Base-by-base conservation (phyloP, 1,140 invertebrate genomes). In the Lordiphosa stackelbergi region DNA sequence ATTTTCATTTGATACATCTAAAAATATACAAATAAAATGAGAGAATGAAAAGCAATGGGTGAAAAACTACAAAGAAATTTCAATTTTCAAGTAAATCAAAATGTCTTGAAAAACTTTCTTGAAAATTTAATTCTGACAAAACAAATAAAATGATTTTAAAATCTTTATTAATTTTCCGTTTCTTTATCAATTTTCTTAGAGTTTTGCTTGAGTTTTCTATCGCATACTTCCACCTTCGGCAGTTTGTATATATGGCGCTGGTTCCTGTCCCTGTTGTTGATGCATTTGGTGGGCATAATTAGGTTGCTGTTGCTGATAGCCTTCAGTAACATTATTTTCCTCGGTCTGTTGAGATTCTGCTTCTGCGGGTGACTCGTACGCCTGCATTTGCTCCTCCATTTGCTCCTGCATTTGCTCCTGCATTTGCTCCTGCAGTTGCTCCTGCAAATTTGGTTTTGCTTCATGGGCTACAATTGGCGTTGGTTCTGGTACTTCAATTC, bases 31-130 rank as follows among this genome's bases (percentile, higher is more conserved):
- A 22, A 40, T 22, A 28, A 40, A 31, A 24, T 40, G 12, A 66
- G 66, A 66, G 54, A 45, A 38, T 31, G 3, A 16, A 40, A 35
- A 53, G 37, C 24, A 46, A 31, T 28, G 12, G 42, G n/a, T 8
- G 24, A 5, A 43, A 43, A 19, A 28, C 42, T 9, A 9, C 43
- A 13, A 22, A 45, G 22, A 45, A 4, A 31, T 12, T 11, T n/a
- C 1, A 49, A 41, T 41, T 37, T 45, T 54, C n/a, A 65, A 65
- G 49, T 71, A 65, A 71, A 70, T 70, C 53, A 47, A 46, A 71
- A 53, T 54, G 36, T 65, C 13, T 31, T 8, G 2, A 8, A 37
- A 49, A 49, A 22, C 1, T 4, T 24, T 51, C 19, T 24, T 38
- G 10, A 51, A 51, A 51, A 12, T 38, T 9, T 37, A 6, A 4